These are phyloP conservation scores for Nebria brevicollis DNA, from an alignment of 2,888 invertebrate species.

Conservation along the genomic window DNA sequence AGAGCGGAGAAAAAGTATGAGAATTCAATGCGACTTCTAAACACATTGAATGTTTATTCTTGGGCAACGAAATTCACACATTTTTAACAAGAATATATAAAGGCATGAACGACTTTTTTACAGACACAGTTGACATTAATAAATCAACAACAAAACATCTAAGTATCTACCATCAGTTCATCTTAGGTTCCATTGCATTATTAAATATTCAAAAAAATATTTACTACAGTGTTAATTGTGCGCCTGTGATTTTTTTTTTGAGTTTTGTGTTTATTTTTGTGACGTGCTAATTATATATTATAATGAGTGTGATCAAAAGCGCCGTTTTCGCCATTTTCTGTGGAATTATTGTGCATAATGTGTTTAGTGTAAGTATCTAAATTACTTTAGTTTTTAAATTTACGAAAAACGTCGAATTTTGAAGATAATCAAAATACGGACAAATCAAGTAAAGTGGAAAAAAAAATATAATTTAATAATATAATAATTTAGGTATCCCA, in stretches of 20 bases:
- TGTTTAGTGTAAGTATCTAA: constrained; percentile 56
- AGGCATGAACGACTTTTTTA: constrained; percentile 16
- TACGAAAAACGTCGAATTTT: neutral
- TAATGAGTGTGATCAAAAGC: constrained; percentile 49
- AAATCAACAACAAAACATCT: constrained; percentile 20
- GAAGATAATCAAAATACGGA: too few relatives aligned
- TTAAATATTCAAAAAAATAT: neutral
- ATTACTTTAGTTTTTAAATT: neutral
- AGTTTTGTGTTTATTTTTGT: neutral
- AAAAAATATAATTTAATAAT: too few relatives aligned
- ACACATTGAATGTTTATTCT: constrained; percentile 48
- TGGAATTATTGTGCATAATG: constrained; percentile 57
- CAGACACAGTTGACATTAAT: constrained; percentile 22
- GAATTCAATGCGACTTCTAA: constrained; percentile 53
- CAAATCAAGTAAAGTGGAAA: neutral
- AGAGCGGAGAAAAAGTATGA: constrained; percentile 52
- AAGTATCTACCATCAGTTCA: neutral
- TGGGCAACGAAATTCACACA: constrained; percentile 23
- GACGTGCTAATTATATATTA: constrained; percentile 25
- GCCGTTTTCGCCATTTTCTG: constrained; percentile 53
- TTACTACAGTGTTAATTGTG: constrained; percentile 5
- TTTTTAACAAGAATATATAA: constrained; percentile 28
- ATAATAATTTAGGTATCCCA: neutral
- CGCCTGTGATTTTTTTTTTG: constrained; percentile 4
- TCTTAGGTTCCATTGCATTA: neutral